Evolutionary conservation across 2,888 invertebrate species (phyloP), one percentile per base, ranked within the genome.

Genomic region (Scaptomyza tumidula): DNA sequence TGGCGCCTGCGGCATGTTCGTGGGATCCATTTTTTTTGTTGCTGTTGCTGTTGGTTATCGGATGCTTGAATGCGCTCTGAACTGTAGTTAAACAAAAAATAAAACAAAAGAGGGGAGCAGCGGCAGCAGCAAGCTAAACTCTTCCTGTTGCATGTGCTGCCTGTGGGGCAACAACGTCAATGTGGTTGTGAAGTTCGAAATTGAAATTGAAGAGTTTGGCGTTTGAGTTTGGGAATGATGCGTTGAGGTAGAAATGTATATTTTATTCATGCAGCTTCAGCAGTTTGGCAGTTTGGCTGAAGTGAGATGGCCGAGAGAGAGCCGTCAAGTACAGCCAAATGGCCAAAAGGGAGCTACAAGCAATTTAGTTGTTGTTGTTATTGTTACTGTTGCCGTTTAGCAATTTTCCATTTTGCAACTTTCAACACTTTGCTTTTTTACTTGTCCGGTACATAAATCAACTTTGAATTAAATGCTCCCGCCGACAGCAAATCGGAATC

Each of bases 391-490:
- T 74, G 71, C 69, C 64, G 88, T 68, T 85, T 78, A 63, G 71
- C 59, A 79, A 80, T 75, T 70, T 48, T 46, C 64, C 4, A 67
- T 66, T 66, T 66, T 48, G n/a, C 10, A 14, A 39, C 39, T 41
- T 41, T 16, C 41, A 41, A 41, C 41, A 41, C 41, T 16, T 41
- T 41, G 16, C 39, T 2, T 37, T 39, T 39, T 7, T 14, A 58
- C 19, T 19, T 43, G 52, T 10, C 33, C 56, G 64, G 62, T 67
- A 70, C 64, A 83, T 87, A 88, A 88, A 85, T 83, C 88, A 83
- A 86, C 64, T 85, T 82, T 82, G 85, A 83, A 86, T 88, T 72
- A 82, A 86, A 83, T 79, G 80, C 59, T 55, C 39, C 44, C 27
- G 46, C 43, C 45, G 44, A 35, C 67, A 56, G 46, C 35, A 65